Base-by-base conservation (phyloP, 2,113 vertebrate species). In the Lophochroa leadbeateri region DNA sequence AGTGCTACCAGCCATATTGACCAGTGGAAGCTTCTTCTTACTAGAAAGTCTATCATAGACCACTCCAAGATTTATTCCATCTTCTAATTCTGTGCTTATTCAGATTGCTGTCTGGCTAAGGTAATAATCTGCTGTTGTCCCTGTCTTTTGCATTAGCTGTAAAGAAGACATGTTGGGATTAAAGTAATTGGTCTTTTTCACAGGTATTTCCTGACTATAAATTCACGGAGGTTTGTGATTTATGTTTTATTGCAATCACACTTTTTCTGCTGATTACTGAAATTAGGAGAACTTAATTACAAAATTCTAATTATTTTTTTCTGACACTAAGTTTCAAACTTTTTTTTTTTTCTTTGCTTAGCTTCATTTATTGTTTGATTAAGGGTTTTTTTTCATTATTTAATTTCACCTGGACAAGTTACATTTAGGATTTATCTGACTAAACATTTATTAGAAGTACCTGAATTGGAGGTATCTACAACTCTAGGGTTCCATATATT, bases 251-350 rank as follows among this genome's bases (percentile, higher is more conserved):
- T 46, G 10, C 3, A 41, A 35, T n/a, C 10, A 35, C 2, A 15
- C 0, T 1, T 55, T 81, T 86, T 81, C 13, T 1, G 4, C 4
- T 39, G 9, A 39, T 39, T 1, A 0, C 2, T 55, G 29, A 61
- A 61, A 77, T 27, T 71, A 86, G 55, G 2, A 65, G 1, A 3
- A 43, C 1, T 41, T 58, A 15, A 3, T 57, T 50, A 31, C 6
- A 29, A n/a, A 79, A 35, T 0, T 12, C 16, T 47, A 60, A 76
- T 39, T 37, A 31, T 47, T 76, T 21, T 61, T 13, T 57, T 53
- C 6, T 64, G 23, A 33, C 37, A 37, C 37, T 0, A 9, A n/a
- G 4, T 57, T 81, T 87, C 3, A 80, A 52, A 47, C 25, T 41
- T 41, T 41, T 37, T 46, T 21, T 58, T 46, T 84, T 87, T 37